These are phyloP conservation scores for Drosophila carrolli DNA, from an alignment of 1,140 invertebrate species.

Conservation along the genomic window DNA sequence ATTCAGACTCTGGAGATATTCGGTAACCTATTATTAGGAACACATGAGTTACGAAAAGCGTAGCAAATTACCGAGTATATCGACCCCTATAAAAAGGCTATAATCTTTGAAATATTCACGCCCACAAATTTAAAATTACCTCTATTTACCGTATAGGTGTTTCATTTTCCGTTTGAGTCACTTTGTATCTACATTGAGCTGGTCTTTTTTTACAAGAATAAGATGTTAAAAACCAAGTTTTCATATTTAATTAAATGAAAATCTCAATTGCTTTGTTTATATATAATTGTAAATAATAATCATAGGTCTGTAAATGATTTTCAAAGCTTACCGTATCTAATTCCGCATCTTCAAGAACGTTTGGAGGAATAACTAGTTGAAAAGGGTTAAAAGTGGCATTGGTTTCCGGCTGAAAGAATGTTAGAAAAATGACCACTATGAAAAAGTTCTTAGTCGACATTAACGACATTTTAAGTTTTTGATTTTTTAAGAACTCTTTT, in stretches of 20 bases:
- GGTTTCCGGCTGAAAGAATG: background rate
- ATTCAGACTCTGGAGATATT: background rate
- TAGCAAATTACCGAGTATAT: background rate
- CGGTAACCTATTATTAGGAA: background rate
- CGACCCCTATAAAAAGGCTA: background rate
- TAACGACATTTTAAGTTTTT: background rate
- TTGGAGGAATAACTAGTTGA: background rate
- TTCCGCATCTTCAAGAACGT: background rate
- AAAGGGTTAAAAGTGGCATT: background rate
- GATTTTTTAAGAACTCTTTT: background rate
- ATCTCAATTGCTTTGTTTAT: no score
- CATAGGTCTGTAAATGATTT: no score
- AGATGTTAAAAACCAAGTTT: no score
- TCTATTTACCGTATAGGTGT: no score
- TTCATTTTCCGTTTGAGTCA: background rate
- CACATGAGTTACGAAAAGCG: background rate
- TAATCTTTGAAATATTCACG: background rate
- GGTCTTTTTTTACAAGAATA: no score
- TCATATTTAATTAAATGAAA: no score
- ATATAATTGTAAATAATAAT: no score
- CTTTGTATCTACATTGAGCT: background rate
- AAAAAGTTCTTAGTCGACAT: background rate
- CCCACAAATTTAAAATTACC: background rate
- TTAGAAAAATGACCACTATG: background rate
- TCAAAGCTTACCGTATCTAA: background rate